phyloP scores from a whole-genome alignment of 2,888 invertebrate species.

The Cephonodes hylas region DNA sequence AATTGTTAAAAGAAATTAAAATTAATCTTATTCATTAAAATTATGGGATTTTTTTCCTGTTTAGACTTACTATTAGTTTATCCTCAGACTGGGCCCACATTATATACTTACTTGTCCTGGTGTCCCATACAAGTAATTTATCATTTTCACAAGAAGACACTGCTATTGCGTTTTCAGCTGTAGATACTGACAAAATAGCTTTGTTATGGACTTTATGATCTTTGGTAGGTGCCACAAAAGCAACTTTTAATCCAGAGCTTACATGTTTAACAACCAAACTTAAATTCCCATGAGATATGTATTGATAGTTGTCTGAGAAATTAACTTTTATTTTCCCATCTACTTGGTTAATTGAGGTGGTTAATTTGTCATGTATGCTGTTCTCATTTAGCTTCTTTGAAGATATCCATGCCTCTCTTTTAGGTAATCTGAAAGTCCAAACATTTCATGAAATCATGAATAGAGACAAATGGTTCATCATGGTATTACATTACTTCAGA shows the following conservation, averaged over 20 bases:
- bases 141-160: slow-evolving; percentile 83
- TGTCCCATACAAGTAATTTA: slow-evolving; percentile 83
- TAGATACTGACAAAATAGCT: slow-evolving; percentile 78
- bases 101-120: slow-evolving; percentile 73
- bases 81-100: slow-evolving; percentile 13
- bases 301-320: slow-evolving; percentile 63
- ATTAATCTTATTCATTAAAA: too few relatives aligned
- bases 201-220: slow-evolving; percentile 70
- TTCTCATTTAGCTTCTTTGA: slow-evolving; percentile 65
- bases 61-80: not conserved
- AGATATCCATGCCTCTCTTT: slow-evolving; percentile 75
- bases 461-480: too few relatives aligned
- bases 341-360: slow-evolving; percentile 44
- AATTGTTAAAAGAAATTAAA: too few relatives aligned
- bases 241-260: slow-evolving; percentile 63
- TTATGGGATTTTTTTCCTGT: too few relatives aligned
- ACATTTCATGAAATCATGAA: not conserved
- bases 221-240: slow-evolving; percentile 77
- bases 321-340: slow-evolving; percentile 69
- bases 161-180: slow-evolving; percentile 82
- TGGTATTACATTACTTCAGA: too few relatives aligned
- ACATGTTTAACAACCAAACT: slow-evolving; percentile 70
- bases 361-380: slow-evolving; percentile 66
- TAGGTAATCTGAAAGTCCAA: slow-evolving; percentile 55
- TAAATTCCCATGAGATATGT: slow-evolving; percentile 61